Evolutionary conservation across 2,797 vertebrate species (phyloP).

Genomic region (Sebastes itinus): DNA sequence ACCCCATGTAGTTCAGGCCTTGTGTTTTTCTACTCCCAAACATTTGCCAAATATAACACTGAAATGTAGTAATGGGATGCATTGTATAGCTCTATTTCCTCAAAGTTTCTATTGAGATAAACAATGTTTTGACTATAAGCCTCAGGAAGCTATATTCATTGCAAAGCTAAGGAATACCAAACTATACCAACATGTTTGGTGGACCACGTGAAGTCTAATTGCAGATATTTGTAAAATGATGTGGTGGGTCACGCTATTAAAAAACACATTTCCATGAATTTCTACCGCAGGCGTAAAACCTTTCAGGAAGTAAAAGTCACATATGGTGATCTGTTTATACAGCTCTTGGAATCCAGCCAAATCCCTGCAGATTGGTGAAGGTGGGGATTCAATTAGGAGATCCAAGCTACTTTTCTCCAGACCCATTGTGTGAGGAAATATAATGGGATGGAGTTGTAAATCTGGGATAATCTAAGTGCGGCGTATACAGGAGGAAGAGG

Average conservation of each 20-base stretch:
- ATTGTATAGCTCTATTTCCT: background rate
- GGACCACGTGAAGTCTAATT: background rate
- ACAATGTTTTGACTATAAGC: background rate
- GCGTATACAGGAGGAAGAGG: constrained; percentile 15
- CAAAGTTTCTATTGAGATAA: background rate
- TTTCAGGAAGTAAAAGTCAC: constrained; percentile 29
- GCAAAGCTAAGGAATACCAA: background rate
- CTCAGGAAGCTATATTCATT: background rate
- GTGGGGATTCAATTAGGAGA: constrained; percentile 57
- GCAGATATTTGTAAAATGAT: background rate
- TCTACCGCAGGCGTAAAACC: constrained; percentile 18
- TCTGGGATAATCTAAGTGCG: constrained; percentile 51
- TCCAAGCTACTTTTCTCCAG: constrained; percentile 38
- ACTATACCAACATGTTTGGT: background rate
- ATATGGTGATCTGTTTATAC: constrained; percentile 33
- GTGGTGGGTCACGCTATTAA: background rate
- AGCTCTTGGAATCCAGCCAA: constrained; percentile 39
- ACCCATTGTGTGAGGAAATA: constrained; percentile 58
- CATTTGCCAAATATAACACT: background rate
- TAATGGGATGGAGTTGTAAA: constrained; percentile 58
- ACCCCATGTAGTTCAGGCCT: constrained; percentile 30
- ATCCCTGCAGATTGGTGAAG: constrained; percentile 43
- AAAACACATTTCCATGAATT: background rate
- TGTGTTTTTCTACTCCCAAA: constrained; percentile 28
- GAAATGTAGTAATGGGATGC: background rate